Percentiles rank a stretch among this genome's conserved stretches.
These are phyloP conservation scores for Bathynomus jamesi DNA, from an alignment of 1,140 invertebrate species.

Conservation along the genomic window DNA sequence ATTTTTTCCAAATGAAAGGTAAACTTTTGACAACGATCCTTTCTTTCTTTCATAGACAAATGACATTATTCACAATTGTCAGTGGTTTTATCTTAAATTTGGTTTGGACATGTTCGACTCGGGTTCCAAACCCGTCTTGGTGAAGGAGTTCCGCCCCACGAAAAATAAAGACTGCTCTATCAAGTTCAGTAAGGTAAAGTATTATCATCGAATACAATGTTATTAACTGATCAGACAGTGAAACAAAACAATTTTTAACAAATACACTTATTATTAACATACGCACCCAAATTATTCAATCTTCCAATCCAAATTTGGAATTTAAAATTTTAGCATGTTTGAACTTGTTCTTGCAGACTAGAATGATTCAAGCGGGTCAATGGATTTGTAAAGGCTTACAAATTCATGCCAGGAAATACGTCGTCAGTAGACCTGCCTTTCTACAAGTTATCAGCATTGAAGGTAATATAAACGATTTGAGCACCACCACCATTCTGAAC, in stretches of 20 bases:
- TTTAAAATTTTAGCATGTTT: no score
- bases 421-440: not conserved
- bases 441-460: no score
- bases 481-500: no score
- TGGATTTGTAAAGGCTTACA: not conserved
- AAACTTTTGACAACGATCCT: no score
- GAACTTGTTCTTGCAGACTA: not conserved
- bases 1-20: no score
- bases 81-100: slow-evolving; percentile 5
- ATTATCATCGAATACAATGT: no score
- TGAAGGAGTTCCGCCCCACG: slow-evolving; percentile 5
- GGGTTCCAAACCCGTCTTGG: not conserved
- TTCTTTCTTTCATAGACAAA: not conserved
- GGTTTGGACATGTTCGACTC: not conserved
- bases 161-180: slow-evolving; percentile 11
- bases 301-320: no score
- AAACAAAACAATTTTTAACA: no score
- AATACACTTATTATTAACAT: no score
- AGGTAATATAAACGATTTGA: no score
- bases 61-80: slow-evolving; percentile 5
- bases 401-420: not conserved
- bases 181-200: slow-evolving; percentile 11
- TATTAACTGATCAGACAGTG: no score
- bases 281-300: no score
- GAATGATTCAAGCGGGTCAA: not conserved